Evolutionary conservation across 2,888 invertebrate species (phyloP), one percentile per base, ranked within the genome.

Genomic region (Pyrrhia umbra): DNA sequence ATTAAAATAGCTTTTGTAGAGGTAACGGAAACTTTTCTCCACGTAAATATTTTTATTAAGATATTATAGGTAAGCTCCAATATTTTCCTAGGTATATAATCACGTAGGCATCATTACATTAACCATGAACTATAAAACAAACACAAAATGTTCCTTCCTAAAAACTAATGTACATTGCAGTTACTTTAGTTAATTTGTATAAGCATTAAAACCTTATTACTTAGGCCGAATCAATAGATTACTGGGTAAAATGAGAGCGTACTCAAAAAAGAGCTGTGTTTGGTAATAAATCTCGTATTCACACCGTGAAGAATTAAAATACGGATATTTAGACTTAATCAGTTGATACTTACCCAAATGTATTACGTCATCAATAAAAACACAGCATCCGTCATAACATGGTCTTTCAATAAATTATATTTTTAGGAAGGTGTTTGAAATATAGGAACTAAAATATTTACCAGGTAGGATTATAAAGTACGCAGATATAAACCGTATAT

Each of bases 181-280:
- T 50, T n/a, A 9, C 43, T 63, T 59, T 23, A 37, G 46, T 34
- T 39, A 57, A 5, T 6, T 50, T 46, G 45, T 56, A 23, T 27
- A 42, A 16, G 43, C 6, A 47, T 54, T 47, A 52, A 50, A 47
- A 51, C 13, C 3, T 51, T 54, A 42, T 9, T 27, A 27, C 34
- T 75, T 77, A 79, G 77, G 76, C 77, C 76, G 57, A 71, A 63
- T 50, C 0, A 34, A 57, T 64, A 40, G 15, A 21, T 39, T 37
- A 40, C 10, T 45, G 34, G 34, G 27, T 47, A 30, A 56, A 62
- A 54, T 27, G 9, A 21, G 6, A n/a, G 6, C 8, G 13, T 5
- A 30, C 27, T 2, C 6, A 16, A n/a, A 21, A 0, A 6, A 21
- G 3, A 18, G 18, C 6, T 8, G 30, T 16, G n/a, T 13, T 13